These are phyloP conservation scores for Lanistes nyassanus DNA, from an alignment of 1,140 invertebrate genomes.

Conservation along the genomic window DNA sequence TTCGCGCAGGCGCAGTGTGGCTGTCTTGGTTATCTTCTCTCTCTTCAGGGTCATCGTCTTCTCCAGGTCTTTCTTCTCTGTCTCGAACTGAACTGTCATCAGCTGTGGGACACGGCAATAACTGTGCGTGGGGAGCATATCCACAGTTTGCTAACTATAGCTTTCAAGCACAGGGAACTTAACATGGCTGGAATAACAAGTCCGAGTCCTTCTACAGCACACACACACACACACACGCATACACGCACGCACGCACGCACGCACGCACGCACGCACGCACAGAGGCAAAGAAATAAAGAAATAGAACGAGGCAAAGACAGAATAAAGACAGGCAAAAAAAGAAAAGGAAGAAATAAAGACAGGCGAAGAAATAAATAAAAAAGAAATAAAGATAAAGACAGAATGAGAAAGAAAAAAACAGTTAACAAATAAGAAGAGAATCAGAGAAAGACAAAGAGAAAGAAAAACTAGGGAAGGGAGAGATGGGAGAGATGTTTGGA, in stretches of 20 bases:
- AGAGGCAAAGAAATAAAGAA: too few relatives aligned
- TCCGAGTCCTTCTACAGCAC: not conserved
- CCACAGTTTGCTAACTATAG: not conserved
- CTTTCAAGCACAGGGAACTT: too few relatives aligned
- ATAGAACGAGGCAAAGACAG: not conserved
- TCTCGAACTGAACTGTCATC: conserved; percentile 63
- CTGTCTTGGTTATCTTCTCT: conserved; percentile 57
- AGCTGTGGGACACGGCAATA: conserved; percentile 31
- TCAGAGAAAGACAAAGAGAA: not conserved
- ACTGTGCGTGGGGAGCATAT: not conserved
- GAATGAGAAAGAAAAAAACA: not conserved
- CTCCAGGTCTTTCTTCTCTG: conserved; percentile 62
- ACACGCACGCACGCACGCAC: too few relatives aligned
- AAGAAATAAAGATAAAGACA: not conserved
- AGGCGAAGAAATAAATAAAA: too few relatives aligned
- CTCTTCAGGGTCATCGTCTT: conserved; percentile 59
- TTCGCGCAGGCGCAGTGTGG: conserved; percentile 59
- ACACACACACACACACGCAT: too few relatives aligned
- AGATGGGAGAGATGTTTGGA: too few relatives aligned
- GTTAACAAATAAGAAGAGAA: not conserved
- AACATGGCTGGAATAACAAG: not conserved
- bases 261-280: too few relatives aligned
- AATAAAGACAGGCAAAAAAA: not conserved
- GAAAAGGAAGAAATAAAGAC: too few relatives aligned
- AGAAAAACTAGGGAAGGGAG: not conserved